A percentile compares a stretch with the other conserved stretches of the same genome.
These are phyloP conservation scores for Zaprionus davidi DNA, from an alignment of 1,140 invertebrate genomes.

Conservation along the genomic window DNA sequence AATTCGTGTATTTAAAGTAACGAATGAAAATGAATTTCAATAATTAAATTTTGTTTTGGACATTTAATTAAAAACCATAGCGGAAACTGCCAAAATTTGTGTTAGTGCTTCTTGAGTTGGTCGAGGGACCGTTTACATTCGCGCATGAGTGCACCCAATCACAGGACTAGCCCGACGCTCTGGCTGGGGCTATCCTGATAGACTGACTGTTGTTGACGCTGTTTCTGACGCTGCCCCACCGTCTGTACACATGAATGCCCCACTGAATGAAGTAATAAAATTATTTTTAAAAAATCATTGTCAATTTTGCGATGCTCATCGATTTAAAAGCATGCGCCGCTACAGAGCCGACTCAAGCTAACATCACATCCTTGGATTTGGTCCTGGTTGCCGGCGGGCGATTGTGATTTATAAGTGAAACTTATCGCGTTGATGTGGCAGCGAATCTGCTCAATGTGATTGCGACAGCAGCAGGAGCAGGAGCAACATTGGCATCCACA, in stretches of 20 bases:
- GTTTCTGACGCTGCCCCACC: background rate
- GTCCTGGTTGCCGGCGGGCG: slow-evolving; percentile 27
- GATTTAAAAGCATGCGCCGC: slow-evolving; percentile 70
- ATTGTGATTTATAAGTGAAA: slow-evolving; percentile 81
- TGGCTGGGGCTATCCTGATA: slow-evolving; percentile 41
- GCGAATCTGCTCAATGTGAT: slow-evolving; percentile 71
- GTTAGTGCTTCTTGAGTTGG: slow-evolving; percentile 73
- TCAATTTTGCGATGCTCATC: slow-evolving; percentile 77
- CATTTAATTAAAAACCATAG: slow-evolving; percentile 70
- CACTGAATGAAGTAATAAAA: slow-evolving; percentile 80
- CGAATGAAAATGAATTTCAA: slow-evolving; percentile 5
- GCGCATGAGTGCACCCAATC: slow-evolving; percentile 65
- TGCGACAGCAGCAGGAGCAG: slow-evolving; percentile 27
- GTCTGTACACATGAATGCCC: slow-evolving; percentile 65
- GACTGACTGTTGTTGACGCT: slow-evolving; percentile 42
- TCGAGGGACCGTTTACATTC: slow-evolving; percentile 69
- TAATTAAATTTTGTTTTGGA: slow-evolving; percentile 34
- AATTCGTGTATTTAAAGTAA: background rate
- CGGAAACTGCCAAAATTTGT: slow-evolving; percentile 52
- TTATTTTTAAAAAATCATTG: slow-evolving; percentile 81
- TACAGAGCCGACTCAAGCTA: background rate
- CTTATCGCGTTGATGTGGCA: slow-evolving; percentile 62
- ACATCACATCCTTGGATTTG: slow-evolving; percentile 22
- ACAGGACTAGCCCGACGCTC: slow-evolving; percentile 9
- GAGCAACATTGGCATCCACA: slow-evolving; percentile 4